These are phyloP conservation scores for Acleris laterana DNA, from an alignment of 2,888 invertebrate genomes.

Conservation along the genomic window DNA sequence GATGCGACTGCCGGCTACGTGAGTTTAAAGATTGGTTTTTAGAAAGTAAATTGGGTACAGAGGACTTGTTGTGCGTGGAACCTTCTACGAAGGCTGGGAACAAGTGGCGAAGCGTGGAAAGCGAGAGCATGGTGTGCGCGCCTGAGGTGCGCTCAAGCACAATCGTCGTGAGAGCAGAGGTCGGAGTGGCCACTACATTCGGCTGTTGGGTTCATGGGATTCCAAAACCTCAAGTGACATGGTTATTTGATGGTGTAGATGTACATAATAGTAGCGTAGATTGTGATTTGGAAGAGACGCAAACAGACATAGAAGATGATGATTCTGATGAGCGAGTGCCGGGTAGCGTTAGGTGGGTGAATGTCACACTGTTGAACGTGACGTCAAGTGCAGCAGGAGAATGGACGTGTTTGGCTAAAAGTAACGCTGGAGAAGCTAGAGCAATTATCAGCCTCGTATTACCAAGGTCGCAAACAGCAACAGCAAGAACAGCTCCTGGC, in stretches of 20 bases:
- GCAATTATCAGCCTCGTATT: conserved; percentile 85
- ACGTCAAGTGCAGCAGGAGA: conserved; percentile 93
- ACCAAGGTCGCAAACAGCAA: conserved; percentile 88
- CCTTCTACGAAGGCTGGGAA: conserved; percentile 88
- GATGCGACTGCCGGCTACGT: conserved; percentile 93
- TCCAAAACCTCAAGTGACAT: conserved; percentile 92
- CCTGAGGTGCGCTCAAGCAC: conserved; percentile 88
- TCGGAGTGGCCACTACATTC: conserved; percentile 92
- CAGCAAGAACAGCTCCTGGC: conserved; percentile 89
- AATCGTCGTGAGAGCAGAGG: conserved; percentile 87
- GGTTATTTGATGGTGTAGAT: conserved; percentile 90
- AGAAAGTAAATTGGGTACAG: conserved; percentile 90
- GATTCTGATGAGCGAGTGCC: conserved; percentile 75
- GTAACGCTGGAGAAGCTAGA: conserved; percentile 86
- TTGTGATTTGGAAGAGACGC: conserved; percentile 77
- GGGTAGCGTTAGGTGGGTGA: conserved; percentile 88
- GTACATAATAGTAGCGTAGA: conserved; percentile 76
- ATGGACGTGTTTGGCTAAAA: conserved; percentile 92
- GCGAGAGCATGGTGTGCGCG: conserved; percentile 92
- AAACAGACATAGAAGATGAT: conserved; percentile 70
- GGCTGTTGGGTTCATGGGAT: conserved; percentile 93
- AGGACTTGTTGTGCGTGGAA: conserved; percentile 89
- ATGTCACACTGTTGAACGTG: conserved; percentile 92
- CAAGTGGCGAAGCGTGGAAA: conserved; percentile 90
- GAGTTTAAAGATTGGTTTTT: conserved; percentile 94